Conservation (phyloP, 2,797 vertebrate genomes). For the Mormyrus proboscirostris region DNA sequence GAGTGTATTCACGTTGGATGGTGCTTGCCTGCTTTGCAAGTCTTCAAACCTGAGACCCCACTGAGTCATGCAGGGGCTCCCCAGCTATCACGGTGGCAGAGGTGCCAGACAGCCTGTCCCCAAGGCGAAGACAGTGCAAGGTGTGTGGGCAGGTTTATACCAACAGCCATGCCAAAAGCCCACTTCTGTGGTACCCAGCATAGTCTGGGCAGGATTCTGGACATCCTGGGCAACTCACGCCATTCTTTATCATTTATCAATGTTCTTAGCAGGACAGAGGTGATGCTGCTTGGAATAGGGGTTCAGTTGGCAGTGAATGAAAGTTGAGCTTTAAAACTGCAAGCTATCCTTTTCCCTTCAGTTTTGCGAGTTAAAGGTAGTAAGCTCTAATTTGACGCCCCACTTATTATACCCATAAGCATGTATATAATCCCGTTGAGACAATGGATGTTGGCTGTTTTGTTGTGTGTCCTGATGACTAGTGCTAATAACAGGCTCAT, state of each 20-base stretch:
- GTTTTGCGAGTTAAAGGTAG: neutral
- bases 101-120: neutral
- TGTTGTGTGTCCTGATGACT: neutral
- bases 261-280: neutral
- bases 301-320: neutral
- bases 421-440: neutral
- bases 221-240: neutral
- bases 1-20: neutral
- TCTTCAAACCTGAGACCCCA: neutral
- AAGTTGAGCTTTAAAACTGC: neutral
- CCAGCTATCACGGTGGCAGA: neutral
- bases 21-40: neutral
- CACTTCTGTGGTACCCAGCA: neutral
- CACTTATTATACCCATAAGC: neutral
- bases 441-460: neutral
- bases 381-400: neutral
- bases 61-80: neutral
- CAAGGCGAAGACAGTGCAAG: neutral
- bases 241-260: neutral
- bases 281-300: neutral
- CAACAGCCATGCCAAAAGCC: neutral
- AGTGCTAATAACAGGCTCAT: neutral
- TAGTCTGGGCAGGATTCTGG: neutral
- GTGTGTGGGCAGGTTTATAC: neutral
- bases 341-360: neutral